phyloP scores from a whole-genome alignment of 2,113 vertebrate species.

The Apeltes quadracus region DNA sequence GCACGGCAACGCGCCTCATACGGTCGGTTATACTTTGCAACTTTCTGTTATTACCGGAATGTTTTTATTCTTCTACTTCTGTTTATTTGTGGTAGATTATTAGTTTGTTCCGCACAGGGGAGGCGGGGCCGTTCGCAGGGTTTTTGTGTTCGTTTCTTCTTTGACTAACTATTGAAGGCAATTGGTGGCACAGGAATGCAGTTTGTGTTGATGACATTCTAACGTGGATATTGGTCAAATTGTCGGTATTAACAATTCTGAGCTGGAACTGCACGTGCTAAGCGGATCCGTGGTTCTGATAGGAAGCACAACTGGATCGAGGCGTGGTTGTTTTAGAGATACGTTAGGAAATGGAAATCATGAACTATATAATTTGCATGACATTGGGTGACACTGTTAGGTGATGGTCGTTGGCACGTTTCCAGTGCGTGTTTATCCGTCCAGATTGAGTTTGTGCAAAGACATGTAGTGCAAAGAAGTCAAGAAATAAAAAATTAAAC shows the following conservation, averaged over 20 bases:
- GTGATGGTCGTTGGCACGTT: neutral
- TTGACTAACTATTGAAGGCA: neutral
- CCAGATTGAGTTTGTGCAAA: neutral
- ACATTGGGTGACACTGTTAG: accelerated
- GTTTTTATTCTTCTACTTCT: neutral
- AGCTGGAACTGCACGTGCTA: neutral
- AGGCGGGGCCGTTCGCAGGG: constrained; percentile 59
- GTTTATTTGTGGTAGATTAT: neutral
- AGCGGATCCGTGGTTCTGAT: neutral
- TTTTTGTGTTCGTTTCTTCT: constrained; percentile 53
- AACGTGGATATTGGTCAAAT: neutral
- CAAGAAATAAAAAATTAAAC: constrained; percentile 5
- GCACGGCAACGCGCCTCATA: neutral
- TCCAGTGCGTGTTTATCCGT: neutral
- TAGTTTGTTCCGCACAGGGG: constrained; percentile 41
- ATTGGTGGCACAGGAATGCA: accelerated
- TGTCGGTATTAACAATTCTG: neutral
- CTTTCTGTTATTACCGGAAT: neutral
- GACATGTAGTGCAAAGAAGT: neutral
- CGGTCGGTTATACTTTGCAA: constrained; percentile 41
- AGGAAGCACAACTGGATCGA: neutral
- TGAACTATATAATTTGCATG: neutral
- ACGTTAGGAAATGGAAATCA: neutral
- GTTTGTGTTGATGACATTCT: neutral
- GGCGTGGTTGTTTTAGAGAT: constrained; percentile 34